These are phyloP conservation scores for Saguinus midas DNA, from an alignment of 2,113 vertebrate genomes.

Conservation along the genomic window DNA sequence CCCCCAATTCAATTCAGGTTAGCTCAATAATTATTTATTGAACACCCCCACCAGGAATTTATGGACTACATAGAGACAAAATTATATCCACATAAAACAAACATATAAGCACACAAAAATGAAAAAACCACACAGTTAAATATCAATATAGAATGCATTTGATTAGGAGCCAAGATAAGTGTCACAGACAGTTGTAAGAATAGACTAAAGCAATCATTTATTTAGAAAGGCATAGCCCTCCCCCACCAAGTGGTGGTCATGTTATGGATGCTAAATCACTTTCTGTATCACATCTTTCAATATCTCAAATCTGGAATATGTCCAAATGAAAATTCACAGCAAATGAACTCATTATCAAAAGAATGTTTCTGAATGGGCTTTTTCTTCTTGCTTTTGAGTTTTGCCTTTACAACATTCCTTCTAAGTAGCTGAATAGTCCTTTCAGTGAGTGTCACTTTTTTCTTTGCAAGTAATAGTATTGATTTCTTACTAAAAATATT, in stretches of 20 bases:
- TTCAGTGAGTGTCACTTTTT: background rate
- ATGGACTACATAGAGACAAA: background rate
- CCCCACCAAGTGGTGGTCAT: background rate
- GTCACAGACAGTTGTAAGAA: background rate
- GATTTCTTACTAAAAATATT: background rate
- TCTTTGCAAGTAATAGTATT: background rate
- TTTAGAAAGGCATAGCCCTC: background rate
- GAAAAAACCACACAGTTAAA: constrained; percentile 5
- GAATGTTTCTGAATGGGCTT: background rate
- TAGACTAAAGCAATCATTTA: background rate
- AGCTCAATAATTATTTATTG: background rate
- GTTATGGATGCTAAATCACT: background rate
- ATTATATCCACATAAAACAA: background rate
- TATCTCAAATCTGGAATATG: background rate
- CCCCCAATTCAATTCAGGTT: background rate
- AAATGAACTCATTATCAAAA: background rate
- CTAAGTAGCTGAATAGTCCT: background rate
- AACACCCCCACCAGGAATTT: background rate
- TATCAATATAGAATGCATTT: background rate
- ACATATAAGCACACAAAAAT: background rate
- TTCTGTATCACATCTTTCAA: background rate
- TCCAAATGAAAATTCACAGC: background rate
- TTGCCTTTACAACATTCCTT: background rate
- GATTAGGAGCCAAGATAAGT: constrained; percentile 12
- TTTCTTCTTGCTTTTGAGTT: constrained; percentile 18